Evolutionary conservation across 1,140 invertebrate species (phyloP), one percentile per base, ranked within the genome.

Genomic region (Trichogramma pretiosum): DNA sequence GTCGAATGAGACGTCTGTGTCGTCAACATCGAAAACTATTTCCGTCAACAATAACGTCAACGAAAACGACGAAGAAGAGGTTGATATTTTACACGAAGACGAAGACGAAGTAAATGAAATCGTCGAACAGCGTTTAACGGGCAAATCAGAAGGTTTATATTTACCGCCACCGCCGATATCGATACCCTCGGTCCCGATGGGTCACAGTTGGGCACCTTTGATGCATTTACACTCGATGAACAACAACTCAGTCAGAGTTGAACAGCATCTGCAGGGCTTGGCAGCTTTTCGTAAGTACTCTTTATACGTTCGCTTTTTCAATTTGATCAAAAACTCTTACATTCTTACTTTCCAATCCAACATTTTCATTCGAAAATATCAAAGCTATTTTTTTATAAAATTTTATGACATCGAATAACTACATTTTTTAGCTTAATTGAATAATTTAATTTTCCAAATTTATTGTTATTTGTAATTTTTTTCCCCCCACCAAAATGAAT

Each of bases 251-350:
- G n/a, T n/a, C 55, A 19, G 28, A 11, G 43, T 52, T 16, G 64
- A 67, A n/a, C 57, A 57, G 23, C 60, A 63, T 47, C 56, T 65
- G 3, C 56, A 65, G 41, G 63, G 67, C 52, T 60, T 65, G 44
- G 65, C 65, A 5, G 67, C 65, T n/a, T 70, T 66, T 45, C 40
- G 69, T 70, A 48, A 69, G 68, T 63, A 37, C 24, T 28, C 10
- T 41, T 9, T 26, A 23, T 33, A 30, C 5, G n/a, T 21, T 21
- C 33, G 35, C 38, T 19, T n/a, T n/a, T n/a, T n/a, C n/a, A n/a
- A n/a, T n/a, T n/a, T n/a, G n/a, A n/a, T n/a, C n/a, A n/a, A n/a
- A n/a, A n/a, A n/a, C n/a, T n/a, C n/a, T n/a, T n/a, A n/a, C n/a
- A n/a, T n/a, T n/a, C n/a, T n/a, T n/a, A n/a, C n/a, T n/a, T n/a